Base-by-base conservation (phyloP, 2,888 invertebrate species). In the Pollenia amentaria region DNA sequence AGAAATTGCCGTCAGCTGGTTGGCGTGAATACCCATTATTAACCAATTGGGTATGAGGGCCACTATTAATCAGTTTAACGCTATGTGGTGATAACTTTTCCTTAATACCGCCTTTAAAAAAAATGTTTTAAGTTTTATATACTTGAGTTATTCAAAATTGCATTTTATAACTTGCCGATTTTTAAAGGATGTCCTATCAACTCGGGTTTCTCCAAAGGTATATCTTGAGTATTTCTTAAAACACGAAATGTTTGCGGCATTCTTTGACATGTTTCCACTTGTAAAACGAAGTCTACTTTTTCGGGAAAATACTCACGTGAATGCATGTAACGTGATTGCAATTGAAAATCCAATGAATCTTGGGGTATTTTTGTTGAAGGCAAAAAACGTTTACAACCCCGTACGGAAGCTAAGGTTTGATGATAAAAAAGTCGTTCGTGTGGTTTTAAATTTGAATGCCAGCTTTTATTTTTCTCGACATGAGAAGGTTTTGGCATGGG, bases 11-110 rank as follows among this genome's bases (percentile, higher is more conserved):
- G 88, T 96, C 97, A 60, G 96, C 96, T 9, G 96, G 95, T 93
- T 97, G 97, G 89, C 97, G 94, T 83, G 96, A 96, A 93, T 95
- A 97, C 3, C 97, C 97, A 85, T 96, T 96, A 92, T 97, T 97
- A 38, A 97, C 97, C 92, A 96, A 95, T 88, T 97, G 96, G 14
- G 95, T 95, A 92, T 97, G 97, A 51, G 96, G 96, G 6, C 97
- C 96, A n/a, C 96, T 96, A 92, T 96, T 96, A 94, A 97, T 97
- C 77, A 97, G 93, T 93, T 97, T 97, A 67, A 97, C 95, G 90
- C 95, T 96, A 92, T 95, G 95, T 9, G 96, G 96, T 88, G 96
- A 96, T 42, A 94, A 94, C 88, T 94, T 95, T 83, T 96, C 95
- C 40, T 90, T 94, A 73, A 95, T 93, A n/a, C 96, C 96, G 51